Evolutionary conservation across 2,113 vertebrate species (phyloP).

Genomic region (Tachysurus fulvidraco): DNA sequence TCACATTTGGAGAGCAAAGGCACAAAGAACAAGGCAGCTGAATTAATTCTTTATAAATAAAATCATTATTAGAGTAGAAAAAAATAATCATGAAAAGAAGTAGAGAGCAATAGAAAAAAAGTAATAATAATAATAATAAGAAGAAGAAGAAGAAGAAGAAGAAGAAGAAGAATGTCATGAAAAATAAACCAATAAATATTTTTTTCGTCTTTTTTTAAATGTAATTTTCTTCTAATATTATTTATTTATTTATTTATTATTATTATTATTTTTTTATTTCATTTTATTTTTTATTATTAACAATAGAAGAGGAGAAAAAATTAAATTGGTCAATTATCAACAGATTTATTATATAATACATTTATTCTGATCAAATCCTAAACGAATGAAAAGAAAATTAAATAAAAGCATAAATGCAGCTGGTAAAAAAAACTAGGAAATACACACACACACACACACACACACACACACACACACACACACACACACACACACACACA

Average conservation of each 20-base stretch:
- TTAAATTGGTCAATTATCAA: too few species aligned
- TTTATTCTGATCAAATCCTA: background rate
- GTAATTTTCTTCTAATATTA: too few species aligned
- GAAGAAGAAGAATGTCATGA: too few species aligned
- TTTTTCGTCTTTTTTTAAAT: too few species aligned
- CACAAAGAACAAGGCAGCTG: background rate
- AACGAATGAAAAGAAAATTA: background rate
- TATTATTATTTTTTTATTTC: too few species aligned
- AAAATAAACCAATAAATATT: too few species aligned
- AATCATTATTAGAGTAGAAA: background rate
- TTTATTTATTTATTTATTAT: too few species aligned
- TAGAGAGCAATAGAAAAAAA: background rate
- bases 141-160: too few species aligned
- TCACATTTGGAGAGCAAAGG: background rate
- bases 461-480: background rate
- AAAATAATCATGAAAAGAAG: background rate
- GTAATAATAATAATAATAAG: background rate
- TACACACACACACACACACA: background rate
- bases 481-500: conserved; percentile 4
- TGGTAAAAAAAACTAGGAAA: background rate
- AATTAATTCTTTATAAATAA: background rate
- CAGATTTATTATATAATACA: too few species aligned
- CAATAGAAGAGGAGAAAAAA: too few species aligned
- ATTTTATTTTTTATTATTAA: too few species aligned
- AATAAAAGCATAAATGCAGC: background rate